Percentiles rank a stretch among this genome's conserved stretches.
Conservation (phyloP, 2,797 vertebrate genomes). For the Pristis pectinata region DNA sequence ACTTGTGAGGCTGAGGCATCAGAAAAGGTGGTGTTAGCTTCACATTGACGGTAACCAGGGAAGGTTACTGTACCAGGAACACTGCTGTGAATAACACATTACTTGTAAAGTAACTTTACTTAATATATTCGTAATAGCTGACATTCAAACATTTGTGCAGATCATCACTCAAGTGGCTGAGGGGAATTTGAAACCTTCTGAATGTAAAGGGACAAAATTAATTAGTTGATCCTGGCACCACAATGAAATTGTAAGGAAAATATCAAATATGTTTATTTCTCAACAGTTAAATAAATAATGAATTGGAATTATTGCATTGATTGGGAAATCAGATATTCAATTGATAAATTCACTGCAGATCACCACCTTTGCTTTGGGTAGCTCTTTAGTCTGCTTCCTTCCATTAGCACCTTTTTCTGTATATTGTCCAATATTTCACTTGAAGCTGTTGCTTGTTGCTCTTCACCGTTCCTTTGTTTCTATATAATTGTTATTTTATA, state of each 20-base stretch:
- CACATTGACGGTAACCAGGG: neutral
- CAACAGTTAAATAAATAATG: neutral
- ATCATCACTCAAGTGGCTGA: neutral
- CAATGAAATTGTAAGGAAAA: neutral
- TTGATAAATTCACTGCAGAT: neutral
- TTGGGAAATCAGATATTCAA: neutral
- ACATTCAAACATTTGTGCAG: slow-evolving; percentile 13
- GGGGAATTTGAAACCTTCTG: neutral
- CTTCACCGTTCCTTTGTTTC: neutral
- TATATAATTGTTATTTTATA: neutral
- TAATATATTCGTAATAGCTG: neutral
- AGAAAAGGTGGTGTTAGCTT: neutral
- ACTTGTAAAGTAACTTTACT: slow-evolving; percentile 13
- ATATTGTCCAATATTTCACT: neutral
- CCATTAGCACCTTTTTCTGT: neutral
- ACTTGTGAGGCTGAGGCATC: neutral
- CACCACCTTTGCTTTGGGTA: too few species aligned
- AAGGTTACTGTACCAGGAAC: neutral
- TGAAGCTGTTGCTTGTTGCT: neutral
- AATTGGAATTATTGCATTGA: neutral
- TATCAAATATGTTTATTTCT: neutral
- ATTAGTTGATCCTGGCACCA: too few species aligned
- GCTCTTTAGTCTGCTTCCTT: too few species aligned
- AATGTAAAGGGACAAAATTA: neutral
- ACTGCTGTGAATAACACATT: neutral